Conservation (phyloP, 2,113 vertebrate genomes). For the Ctenodactylus gundi region DNA sequence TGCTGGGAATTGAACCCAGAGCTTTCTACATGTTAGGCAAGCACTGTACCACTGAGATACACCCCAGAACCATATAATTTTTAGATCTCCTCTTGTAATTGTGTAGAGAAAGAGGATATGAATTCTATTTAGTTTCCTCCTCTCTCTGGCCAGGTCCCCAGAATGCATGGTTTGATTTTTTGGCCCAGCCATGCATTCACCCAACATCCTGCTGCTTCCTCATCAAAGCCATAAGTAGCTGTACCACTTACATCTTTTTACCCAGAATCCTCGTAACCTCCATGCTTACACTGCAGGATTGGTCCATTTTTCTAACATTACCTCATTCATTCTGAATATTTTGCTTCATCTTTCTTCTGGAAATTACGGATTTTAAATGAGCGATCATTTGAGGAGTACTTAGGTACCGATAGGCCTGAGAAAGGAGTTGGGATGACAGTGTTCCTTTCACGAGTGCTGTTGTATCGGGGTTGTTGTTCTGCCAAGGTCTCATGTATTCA, state of each 20-base stretch:
- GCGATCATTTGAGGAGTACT: neutral
- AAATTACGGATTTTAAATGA: neutral
- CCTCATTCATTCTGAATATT: neutral
- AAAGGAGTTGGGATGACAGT: neutral
- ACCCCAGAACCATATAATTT: neutral
- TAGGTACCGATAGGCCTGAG: neutral
- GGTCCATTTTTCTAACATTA: neutral
- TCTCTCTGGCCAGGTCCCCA: neutral
- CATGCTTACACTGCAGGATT: neutral
- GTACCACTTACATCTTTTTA: neutral
- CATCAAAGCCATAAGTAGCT: neutral
- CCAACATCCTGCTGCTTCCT: neutral
- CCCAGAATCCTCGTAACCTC: no score
- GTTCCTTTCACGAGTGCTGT: neutral
- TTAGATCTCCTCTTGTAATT: neutral
- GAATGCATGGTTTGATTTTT: neutral
- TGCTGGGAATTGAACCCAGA: neutral
- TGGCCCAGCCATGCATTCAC: neutral
- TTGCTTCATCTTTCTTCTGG: neutral
- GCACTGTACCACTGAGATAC: neutral
- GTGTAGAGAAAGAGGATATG: neutral
- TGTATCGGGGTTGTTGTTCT: neutral
- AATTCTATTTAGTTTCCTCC: neutral
- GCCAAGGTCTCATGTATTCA: neutral
- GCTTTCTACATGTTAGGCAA: neutral